A percentile compares a stretch with the other conserved stretches of the same genome.
phyloP scores from a whole-genome alignment of 2,113 vertebrate species.

The Corythaixoides concolor region DNA sequence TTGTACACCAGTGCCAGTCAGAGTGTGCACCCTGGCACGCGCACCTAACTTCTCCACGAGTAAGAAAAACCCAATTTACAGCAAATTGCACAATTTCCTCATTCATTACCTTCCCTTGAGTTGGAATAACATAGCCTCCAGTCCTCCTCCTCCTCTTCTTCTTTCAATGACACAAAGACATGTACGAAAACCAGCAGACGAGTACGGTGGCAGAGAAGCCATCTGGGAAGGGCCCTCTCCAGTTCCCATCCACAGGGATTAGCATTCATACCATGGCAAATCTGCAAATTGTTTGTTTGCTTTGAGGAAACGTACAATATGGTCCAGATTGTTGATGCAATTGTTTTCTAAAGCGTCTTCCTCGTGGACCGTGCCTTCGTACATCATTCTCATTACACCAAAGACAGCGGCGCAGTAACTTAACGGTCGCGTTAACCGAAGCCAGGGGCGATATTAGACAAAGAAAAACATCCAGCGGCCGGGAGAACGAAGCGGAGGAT shows the following conservation, averaged over 20 bases:
- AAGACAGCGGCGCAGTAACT: background rate
- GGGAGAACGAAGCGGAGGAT: background rate
- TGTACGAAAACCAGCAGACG: background rate
- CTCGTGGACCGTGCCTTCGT: background rate
- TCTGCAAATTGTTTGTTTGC: background rate
- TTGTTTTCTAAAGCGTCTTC: background rate
- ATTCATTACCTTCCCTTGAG: background rate
- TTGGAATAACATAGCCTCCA: background rate
- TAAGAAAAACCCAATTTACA: background rate
- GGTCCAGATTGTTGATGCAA: background rate
- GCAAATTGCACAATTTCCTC: background rate
- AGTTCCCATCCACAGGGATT: background rate
- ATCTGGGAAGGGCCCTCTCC: background rate
- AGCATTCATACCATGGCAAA: background rate
- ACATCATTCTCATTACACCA: background rate
- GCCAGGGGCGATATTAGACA: background rate
- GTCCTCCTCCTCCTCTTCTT: background rate
- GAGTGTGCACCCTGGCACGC: background rate
- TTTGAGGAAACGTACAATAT: background rate
- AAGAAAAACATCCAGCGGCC: background rate
- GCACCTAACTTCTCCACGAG: fast-evolving
- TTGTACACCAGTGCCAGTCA: fast-evolving
- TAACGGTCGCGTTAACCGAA: background rate
- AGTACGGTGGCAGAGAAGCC: background rate
- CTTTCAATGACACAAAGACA: background rate